A percentile compares a stretch with the other conserved stretches of the same genome.
phyloP scores from a whole-genome alignment of 2,113 vertebrate genomes.

The Ptilonorhynchus violaceus region DNA sequence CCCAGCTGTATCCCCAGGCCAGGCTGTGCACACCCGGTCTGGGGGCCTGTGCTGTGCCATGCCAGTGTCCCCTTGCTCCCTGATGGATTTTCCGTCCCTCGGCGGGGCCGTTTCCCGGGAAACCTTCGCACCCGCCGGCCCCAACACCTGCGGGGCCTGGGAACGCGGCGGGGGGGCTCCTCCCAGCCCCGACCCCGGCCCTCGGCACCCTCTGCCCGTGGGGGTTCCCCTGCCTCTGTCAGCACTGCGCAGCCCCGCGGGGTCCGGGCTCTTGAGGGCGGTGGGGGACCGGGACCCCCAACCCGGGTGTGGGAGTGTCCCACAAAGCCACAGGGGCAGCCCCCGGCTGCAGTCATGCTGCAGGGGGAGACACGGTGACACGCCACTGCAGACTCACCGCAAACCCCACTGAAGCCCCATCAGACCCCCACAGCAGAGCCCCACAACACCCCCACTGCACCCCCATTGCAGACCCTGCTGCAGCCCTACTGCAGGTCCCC shows the following conservation, averaged over 20 bases:
- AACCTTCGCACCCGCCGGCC: slow-evolving; percentile 36
- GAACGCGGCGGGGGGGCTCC: slow-evolving; percentile 18
- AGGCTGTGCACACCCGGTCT: background rate
- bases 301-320: background rate
- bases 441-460: background rate
- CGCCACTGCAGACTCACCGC: too few relatives aligned
- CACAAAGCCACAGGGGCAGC: background rate
- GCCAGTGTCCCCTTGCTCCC: background rate
- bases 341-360: background rate
- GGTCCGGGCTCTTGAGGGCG: background rate
- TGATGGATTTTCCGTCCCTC: slow-evolving; percentile 14
- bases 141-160: slow-evolving; percentile 36
- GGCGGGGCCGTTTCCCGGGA: slow-evolving; percentile 22
- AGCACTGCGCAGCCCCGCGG: background rate
- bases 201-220: background rate
- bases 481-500: background rate
- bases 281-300: background rate
- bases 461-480: background rate
- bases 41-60: background rate
- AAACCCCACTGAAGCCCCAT: too few relatives aligned
- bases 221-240: background rate
- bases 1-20: too few relatives aligned
- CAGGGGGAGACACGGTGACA: background rate
- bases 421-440: background rate
- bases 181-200: background rate